Percentiles rank a stretch among this genome's conserved stretches.
phyloP scores from a whole-genome alignment of 2,113 vertebrate genomes.

The Albula goreensis region DNA sequence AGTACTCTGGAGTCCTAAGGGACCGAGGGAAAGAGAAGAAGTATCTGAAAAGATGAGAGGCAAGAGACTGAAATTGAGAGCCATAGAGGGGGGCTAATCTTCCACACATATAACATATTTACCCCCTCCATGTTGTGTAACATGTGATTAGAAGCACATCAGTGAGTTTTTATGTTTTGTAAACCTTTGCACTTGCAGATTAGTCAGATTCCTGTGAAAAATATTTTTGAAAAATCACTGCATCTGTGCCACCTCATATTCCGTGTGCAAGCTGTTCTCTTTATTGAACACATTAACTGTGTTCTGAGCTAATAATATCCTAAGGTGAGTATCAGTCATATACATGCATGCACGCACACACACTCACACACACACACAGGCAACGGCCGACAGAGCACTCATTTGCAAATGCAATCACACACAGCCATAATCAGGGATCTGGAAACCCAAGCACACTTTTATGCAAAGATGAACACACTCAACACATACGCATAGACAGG shows the following conservation, averaged over 20 bases:
- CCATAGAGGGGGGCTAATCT: no score
- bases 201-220: no score
- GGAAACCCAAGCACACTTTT: no score
- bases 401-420: neutral
- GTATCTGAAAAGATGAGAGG: neutral
- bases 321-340: neutral
- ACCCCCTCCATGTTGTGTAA: no score
- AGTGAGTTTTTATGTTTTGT: no score
- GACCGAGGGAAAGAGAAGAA: neutral
- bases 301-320: neutral
- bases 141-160: no score
- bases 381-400: neutral
- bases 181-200: no score
- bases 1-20: neutral
- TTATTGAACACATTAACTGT: neutral
- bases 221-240: no score
- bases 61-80: neutral
- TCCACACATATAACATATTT: no score
- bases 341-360: neutral
- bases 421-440: neutral
- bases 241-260: neutral
- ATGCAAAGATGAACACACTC: neutral
- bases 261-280: neutral
- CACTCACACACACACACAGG: constrained; percentile 10
- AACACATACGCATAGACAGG: neutral